Evolutionary conservation across 2,888 invertebrate species (phyloP), one percentile per base, ranked within the genome.

Genomic region (Ellobium chinense): DNA sequence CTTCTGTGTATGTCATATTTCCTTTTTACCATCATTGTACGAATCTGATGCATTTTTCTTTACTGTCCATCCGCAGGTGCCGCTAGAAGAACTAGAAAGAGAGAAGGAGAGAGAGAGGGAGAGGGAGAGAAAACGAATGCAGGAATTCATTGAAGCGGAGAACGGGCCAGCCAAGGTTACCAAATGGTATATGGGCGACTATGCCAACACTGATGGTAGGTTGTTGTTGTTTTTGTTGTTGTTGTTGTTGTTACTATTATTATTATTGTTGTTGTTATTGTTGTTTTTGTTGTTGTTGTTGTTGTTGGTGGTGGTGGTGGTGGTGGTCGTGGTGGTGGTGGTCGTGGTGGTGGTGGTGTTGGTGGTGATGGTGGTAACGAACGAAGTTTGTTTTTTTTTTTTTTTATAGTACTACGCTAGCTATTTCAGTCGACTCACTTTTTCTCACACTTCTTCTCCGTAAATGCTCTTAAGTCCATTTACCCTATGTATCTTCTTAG

Each of bases 111-210:
- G 18, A 18, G 85, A 86, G 46, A 85, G 85, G n/a, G 83, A 86
- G 72, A 84, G 84, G 37, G 87, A 86, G 34, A 80, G 80, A 65
- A 87, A 86, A 70, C 84, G 85, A 21, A 83, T 85, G 69, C 84
- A 85, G 69, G 82, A 82, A 60, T 78, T 85, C 70, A 82, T 83
- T 54, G 80, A 84, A 85, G 85, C 84, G 27, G 85, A 85, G 54
- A 85, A 85, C 58, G 79, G 81, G 54, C 82, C 74, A 4, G 85
- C 82, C 21, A 82, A 83, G 27, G 85, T 85, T 21, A 87, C 85
- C 65, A 88, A 88, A 54, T 91, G 91, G 91, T 92, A 92, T 81
- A 90, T 91, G 91, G 92, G 92, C 12, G 88, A 90, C 12, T 91
- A 92, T 65, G 91, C 88, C 3, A 84, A 85, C 65, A 88, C 85